These are phyloP conservation scores for Cryptophagus acutangulus DNA, from an alignment of 2,888 invertebrate genomes.

Conservation along the genomic window DNA sequence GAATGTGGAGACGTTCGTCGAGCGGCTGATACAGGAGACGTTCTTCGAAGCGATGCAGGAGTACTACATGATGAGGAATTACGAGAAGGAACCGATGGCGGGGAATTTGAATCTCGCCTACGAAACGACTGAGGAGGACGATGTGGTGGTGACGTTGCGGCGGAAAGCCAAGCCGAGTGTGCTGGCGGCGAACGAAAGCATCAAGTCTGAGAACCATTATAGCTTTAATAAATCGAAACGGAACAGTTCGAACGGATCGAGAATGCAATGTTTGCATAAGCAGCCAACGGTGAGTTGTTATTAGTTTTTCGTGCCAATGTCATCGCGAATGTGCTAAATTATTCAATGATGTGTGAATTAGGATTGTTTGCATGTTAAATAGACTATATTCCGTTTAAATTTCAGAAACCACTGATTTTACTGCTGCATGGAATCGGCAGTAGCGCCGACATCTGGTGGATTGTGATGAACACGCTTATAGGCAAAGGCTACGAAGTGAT, in stretches of 20 bases:
- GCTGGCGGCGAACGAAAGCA: constrained; percentile 9
- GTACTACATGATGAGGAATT: constrained; percentile 31
- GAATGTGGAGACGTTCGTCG: constrained; percentile 43
- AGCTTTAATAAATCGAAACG: constrained; percentile 11
- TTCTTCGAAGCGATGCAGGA: constrained; percentile 44
- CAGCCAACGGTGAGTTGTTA: constrained; percentile 24
- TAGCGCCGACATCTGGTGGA: constrained; percentile 59
- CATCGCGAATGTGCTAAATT: too few relatives aligned
- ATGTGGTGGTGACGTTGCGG: constrained; percentile 26
- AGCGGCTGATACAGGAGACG: constrained; percentile 42
- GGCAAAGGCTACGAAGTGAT: constrained; percentile 58
- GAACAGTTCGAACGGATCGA: constrained; percentile 10
- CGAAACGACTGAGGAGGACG: constrained; percentile 33
- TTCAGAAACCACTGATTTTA: constrained; percentile 53
- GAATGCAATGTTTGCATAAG: constrained; percentile 22
- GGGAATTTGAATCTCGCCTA: constrained; percentile 40
- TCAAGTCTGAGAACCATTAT: constrained; percentile 6
- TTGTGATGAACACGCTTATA: constrained; percentile 56
- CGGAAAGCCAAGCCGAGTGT: constrained; percentile 21
- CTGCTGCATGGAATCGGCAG: constrained; percentile 66
- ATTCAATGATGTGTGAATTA: not conserved
- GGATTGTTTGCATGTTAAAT: not conserved
- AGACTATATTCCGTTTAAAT: constrained; percentile 7
- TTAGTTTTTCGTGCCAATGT: too few relatives aligned
- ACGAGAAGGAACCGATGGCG: constrained; percentile 11